Base-by-base conservation (phyloP, 2,888 invertebrate genomes). In the Amblyjoppa fuscipennis region DNA sequence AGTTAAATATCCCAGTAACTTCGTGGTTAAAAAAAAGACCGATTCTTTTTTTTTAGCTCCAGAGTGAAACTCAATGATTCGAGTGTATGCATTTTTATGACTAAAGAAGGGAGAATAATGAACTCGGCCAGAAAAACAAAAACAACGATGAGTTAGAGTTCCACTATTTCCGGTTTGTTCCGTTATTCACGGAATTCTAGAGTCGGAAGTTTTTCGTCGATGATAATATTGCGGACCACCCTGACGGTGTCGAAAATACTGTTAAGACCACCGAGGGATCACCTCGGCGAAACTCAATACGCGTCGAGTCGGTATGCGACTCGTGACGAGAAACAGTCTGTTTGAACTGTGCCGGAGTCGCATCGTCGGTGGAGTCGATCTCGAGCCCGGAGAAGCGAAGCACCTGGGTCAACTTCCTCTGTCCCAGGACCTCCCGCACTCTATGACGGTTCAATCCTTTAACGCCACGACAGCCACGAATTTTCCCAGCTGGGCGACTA, bases 331-430 rank as follows among this genome's bases (percentile, higher is more conserved):
- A 86, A 81, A 85, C 93, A 92, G 88, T 90, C 92, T 91, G 92
- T 92, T 92, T 92, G 81, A 85, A 86, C 82, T 87, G 84, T 61
- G 81, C 68, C 64, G 56, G 61, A 75, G 73, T 91, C 87, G 84
- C 88, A 87, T 89, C 86, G 87, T 76, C 84, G 89, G 86, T 89
- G 89, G 64, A 64, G 89, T 86, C 85, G 89, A 91, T 91, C 88
- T 88, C 85, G 74, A 77, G 61, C 68, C 31, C 49, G 66, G 64
- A 74, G 90, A 92, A 80, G 77, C 84, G 82, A 82, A 51, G 86
- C 93, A 93, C 91, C 93, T 93, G 93, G 91, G 90, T 92, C 93
- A 93, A 93, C 93, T 93, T 93, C 93, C 93, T 92, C 66, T 53
- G 70, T 45, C 45, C 41, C 28, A 31, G 84, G 92, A 92, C 92